Base-by-base conservation (phyloP, 1,140 invertebrate genomes). In the Samia ricini region DNA sequence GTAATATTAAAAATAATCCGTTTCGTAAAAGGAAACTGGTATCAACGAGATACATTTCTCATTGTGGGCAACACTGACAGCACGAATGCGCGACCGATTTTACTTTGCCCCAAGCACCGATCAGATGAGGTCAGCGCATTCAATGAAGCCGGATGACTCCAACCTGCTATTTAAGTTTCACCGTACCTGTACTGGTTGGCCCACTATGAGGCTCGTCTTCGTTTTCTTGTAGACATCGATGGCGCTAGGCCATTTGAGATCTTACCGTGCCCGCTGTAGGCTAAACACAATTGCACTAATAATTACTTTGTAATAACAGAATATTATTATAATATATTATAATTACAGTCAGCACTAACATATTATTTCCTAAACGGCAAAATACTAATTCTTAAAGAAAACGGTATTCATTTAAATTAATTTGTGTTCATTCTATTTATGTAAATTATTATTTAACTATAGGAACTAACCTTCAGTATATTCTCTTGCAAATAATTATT, bases 61-160 rank as follows among this genome's bases (percentile, higher is more conserved):
- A 66, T 72, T 72, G 74, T 71, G 73, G 77, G 76, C 77, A 79
- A 78, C 77, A 78, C 77, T 77, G 70, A 68, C 71, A 78, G 69
- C 77, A 72, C 69, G 74, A 85, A 85, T 82, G 77, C 83, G 71
- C 72, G 60, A 63, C 67, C 72, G 71, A 69, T 69, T 71, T 75
- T 71, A 72, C 74, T 72, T 76, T 68, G 83, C 81, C 78, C 71
- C 70, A 64, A 76, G 77, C 77, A 62, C 42, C 78, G 84, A 89
- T 89, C 85, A 89, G 87, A 89, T 88, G 84, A 80, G 85, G 87
- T 89, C 87, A 89, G 81, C 84, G 83, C 80, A 85, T 89, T 89
- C 80, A 87, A 87, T 88, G 83, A n/a, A 88, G 85, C 78, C 87
- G 87, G 87, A 88, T 89, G 82, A 81, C 78, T 84, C 71, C 76